Base-by-base conservation (phyloP, 2,888 invertebrate species). In the Xiphydria camelus region DNA sequence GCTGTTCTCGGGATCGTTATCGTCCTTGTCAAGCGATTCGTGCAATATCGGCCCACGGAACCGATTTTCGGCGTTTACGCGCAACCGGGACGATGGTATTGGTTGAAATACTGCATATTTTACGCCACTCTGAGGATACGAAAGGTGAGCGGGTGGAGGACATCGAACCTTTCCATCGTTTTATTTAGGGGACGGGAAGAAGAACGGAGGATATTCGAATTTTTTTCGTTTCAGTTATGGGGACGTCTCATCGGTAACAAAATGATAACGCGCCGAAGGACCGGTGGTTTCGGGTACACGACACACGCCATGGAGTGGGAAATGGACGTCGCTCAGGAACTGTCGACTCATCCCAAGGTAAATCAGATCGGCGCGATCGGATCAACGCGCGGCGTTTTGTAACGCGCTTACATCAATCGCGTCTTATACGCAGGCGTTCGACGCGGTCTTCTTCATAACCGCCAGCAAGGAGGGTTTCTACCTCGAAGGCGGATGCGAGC, bases 391-490 rank as follows among this genome's bases (percentile, higher is more conserved):
- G n/a, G n/a, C n/a, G n/a, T n/a, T n/a, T n/a, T n/a, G n/a, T n/a
- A n/a, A n/a, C n/a, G n/a, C n/a, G n/a, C n/a, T n/a, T n/a, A n/a
- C n/a, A n/a, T n/a, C n/a, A n/a, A n/a, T n/a, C n/a, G n/a, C n/a
- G n/a, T 22, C 31, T 36, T 41, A 31, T 69, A 68, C 9, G 2
- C 69, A 86, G 84, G 87, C 87, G 1, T 89, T 89, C 51, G 90
- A 91, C 71, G 89, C 89, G 3, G 85, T 89, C 1, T 89, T 88
- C 70, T 87, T 90, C 72, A 86, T 88, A 73, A 86, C 83, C 0
- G 81, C 82, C 18, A 83, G 82, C 51, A 67, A 70, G 14, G 78
- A 80, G 9, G 89, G 88, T 0, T 77, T 82, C 25, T 89, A 85
- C 61, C 73, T 89, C 19, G 82, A 85, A 57, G 79, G 82, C 0